A percentile compares a stretch with the other conserved stretches of the same genome.
Conservation (phyloP, 1,140 invertebrate species). For the Sarcophaga bullata region DNA sequence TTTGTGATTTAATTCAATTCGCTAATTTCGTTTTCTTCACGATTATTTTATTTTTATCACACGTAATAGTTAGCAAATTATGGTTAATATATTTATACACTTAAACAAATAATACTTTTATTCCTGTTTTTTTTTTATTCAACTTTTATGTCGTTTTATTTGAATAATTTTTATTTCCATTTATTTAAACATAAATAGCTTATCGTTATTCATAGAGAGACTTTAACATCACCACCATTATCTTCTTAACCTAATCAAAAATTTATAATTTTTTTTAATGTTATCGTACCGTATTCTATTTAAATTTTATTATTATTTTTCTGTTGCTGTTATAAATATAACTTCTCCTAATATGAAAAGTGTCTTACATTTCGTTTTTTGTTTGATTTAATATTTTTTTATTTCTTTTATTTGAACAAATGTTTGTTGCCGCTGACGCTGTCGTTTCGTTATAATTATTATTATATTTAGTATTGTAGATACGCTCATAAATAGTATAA, state of each 20-base stretch:
- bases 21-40: too few species aligned
- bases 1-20: too few species aligned
- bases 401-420: slow-evolving; percentile 23
- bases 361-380: slow-evolving; percentile 18
- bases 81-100: too few species aligned
- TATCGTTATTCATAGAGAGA: too few species aligned
- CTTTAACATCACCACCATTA: too few species aligned
- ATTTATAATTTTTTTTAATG: neutral
- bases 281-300: neutral
- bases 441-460: neutral
- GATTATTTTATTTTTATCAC: too few species aligned
- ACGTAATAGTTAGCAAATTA: too few species aligned
- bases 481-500: neutral
- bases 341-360: neutral
- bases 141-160: neutral
- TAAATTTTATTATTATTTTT: neutral
- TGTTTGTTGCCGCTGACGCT: neutral
- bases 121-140: neutral
- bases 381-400: slow-evolving; percentile 17
- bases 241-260: neutral
- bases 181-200: too few species aligned
- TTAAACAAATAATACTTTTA: neutral
- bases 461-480: neutral
- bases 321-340: neutral
- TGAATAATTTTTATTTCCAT: too few species aligned